Base-by-base conservation (phyloP, 2,888 invertebrate genomes). In the Drosophila incognita region DNA sequence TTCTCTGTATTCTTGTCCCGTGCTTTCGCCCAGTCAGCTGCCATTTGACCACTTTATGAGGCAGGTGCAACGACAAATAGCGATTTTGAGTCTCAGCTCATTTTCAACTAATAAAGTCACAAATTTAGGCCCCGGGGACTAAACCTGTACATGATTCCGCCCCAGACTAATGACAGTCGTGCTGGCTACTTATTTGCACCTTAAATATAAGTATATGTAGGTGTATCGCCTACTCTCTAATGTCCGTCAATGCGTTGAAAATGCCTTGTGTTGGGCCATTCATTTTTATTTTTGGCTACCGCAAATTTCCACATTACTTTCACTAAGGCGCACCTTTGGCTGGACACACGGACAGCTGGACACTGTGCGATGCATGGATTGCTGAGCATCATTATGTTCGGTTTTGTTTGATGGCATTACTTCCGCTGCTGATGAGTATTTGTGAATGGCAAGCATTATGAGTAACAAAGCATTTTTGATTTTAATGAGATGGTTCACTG, bases 71-170 rank as follows among this genome's bases (percentile, higher is more conserved):
- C 31, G 40, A 36, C 57, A 56, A 67, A 78, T 72, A 72, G 87
- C 89, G 73, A 78, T 74, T 66, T 73, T n/a, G 15, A 31, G 60
- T 61, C 60, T 21, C 27, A 36, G 48, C 42, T 61, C 64, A 76
- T 86, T 88, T 83, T 72, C 64, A 64, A 53, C 87, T 83, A 90
- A 88, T 86, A 90, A 86, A 90, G 54, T 79, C 56, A 71, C 74
- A 83, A 88, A 88, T 81, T 83, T 74, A 86, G 69, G 66, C 62
- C 69, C 82, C 56, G n/a, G 29, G 58, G 79, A 61, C 51, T 27
- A 57, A 49, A 15, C 60, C 56, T 35, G 48, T 51, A 36, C 56
- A 8, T 7, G 57, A 33, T 64, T 86, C 52, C 59, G 21, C 35
- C 71, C 52, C 24, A n/a, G 57, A 56, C 70, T 75, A 79, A 74